Evolutionary conservation across 2,113 vertebrate species (phyloP).

Genomic region (Echinops telfairi): DNA sequence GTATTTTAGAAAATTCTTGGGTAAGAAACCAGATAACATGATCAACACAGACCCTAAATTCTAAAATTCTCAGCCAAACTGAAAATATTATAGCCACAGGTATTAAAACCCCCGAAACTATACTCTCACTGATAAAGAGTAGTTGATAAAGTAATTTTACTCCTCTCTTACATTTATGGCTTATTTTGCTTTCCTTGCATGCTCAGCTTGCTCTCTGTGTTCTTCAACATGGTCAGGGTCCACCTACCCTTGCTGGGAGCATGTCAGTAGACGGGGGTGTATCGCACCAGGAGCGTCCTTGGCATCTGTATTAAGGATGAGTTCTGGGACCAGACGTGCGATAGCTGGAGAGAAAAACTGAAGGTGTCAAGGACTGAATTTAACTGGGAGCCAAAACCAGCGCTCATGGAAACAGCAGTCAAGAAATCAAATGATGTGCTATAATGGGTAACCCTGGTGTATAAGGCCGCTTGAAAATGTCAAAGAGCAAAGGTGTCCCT

Average conservation of each 20-base stretch:
- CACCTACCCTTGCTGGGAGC: neutral
- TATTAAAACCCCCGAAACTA: slow-evolving; percentile 3
- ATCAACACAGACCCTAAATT: neutral
- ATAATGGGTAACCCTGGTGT: no score
- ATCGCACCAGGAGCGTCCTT: neutral
- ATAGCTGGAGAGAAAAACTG: no score
- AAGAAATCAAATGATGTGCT: no score
- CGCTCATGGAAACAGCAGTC: no score
- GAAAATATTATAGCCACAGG: neutral
- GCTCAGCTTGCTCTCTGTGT: neutral
- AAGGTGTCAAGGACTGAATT: no score
- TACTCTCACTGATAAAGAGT: neutral
- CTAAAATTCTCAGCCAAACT: neutral
- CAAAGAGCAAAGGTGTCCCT: no score
- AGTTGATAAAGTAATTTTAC: slow-evolving; percentile 1
- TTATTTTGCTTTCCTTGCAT: neutral
- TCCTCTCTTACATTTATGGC: neutral
- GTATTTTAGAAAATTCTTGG: slow-evolving; percentile 2
- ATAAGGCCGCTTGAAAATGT: no score
- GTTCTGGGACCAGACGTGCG: neutral
- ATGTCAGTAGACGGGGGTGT: neutral
- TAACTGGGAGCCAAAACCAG: no score
- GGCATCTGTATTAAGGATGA: no score
- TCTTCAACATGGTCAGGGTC: neutral
- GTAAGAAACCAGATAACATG: neutral